phyloP scores from a whole-genome alignment of 2,113 vertebrate species.

The Sporophila hypoxantha region DNA sequence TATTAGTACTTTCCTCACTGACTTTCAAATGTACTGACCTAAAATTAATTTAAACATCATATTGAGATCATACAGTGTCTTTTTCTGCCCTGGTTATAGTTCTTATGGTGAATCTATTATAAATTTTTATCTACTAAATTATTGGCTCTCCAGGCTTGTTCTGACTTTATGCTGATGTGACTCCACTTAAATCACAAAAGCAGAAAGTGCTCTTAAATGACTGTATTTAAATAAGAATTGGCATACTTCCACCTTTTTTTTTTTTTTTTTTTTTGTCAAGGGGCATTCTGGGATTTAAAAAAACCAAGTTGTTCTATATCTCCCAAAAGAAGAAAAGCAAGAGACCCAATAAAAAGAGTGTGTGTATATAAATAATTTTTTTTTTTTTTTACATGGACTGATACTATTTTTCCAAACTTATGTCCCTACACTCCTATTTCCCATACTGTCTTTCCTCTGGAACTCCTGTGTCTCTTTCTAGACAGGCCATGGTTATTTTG shows the following conservation, averaged over 20 bases:
- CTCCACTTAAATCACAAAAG: not conserved
- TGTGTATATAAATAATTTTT: not conserved
- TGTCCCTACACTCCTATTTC: not conserved
- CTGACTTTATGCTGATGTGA: not conserved
- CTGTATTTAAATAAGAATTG: not conserved
- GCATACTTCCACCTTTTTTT: too few species aligned
- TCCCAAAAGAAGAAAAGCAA: not conserved
- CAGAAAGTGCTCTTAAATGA: not conserved
- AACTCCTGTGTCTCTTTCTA: not conserved
- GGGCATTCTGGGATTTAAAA: accelerated
- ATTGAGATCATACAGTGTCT: not conserved
- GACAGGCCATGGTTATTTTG: not conserved
- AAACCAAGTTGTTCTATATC: not conserved
- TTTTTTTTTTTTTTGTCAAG: too few species aligned
- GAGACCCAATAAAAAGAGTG: not conserved
- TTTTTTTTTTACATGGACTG: not conserved
- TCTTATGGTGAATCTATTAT: not conserved
- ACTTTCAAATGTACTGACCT: not conserved
- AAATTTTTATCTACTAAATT: not conserved
- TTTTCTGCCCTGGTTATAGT: not conserved
- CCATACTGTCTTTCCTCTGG: not conserved
- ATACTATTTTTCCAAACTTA: not conserved
- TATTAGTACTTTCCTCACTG: not conserved
- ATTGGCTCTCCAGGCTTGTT: not conserved
- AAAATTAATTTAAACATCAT: not conserved